Evolutionary conservation across 2,888 invertebrate genomes (phyloP).

Genomic region (Mesoligia furuncula): DNA sequence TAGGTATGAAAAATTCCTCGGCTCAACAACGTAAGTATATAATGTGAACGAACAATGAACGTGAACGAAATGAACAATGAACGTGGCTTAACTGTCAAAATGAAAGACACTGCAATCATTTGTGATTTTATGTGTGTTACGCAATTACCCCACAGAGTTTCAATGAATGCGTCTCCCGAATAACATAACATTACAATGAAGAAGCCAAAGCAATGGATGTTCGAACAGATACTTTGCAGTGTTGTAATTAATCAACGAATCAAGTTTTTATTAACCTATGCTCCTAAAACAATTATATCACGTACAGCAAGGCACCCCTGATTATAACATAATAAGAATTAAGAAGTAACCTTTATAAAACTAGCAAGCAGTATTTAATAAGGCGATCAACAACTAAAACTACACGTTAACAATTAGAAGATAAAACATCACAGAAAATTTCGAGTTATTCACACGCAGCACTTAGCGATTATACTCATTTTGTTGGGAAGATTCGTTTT

Average conservation of each 20-base stretch:
- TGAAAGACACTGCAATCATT: background rate
- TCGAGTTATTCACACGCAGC: constrained; percentile 10
- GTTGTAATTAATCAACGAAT: background rate
- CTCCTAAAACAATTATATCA: background rate
- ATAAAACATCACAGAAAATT: constrained; percentile 46
- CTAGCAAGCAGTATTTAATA: constrained; percentile 6
- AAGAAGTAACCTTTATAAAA: background rate
- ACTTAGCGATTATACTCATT: constrained; percentile 2
- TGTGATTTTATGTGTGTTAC: background rate
- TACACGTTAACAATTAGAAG: constrained; percentile 27
- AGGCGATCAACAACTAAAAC: constrained; percentile 14
- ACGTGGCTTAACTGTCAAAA: background rate
- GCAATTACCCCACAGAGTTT: background rate
- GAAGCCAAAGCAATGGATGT: background rate
- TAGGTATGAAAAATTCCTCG: background rate
- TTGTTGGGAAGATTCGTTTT: background rate
- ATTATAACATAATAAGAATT: background rate
- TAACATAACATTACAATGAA: background rate
- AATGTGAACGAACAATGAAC: no score
- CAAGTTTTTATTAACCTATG: background rate
- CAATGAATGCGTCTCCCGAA: no score
- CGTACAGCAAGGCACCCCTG: background rate
- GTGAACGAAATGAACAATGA: no score
- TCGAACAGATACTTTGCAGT: background rate
- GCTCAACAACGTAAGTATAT: background rate